phyloP scores from a whole-genome alignment of 2,797 vertebrate genomes.

The Gallinago stenura region DNA sequence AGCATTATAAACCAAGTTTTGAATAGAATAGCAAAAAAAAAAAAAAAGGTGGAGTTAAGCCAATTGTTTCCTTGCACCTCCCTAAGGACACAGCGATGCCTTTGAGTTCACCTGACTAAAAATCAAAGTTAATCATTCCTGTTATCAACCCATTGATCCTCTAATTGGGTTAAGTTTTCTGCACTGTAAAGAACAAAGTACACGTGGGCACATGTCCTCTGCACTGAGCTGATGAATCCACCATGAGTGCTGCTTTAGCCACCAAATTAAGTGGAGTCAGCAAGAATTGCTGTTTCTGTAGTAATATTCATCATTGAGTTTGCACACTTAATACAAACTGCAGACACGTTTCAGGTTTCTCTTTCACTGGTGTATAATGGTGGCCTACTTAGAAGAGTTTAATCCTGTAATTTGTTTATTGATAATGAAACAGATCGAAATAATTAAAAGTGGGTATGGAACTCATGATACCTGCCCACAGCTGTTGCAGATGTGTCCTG shows the following conservation, averaged over 20 bases:
- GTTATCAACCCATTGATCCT: background rate
- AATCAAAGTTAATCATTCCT: background rate
- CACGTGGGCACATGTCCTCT: background rate
- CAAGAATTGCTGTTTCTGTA: slow-evolving; percentile 3
- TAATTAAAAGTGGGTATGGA: background rate
- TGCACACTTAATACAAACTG: background rate
- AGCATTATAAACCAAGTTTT: background rate
- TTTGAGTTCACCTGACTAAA: background rate
- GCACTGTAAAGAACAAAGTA: background rate
- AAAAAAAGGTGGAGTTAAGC: background rate
- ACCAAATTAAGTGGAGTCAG: background rate
- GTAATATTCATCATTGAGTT: background rate
- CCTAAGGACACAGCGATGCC: background rate
- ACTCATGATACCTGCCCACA: background rate
- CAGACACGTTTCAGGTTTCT: background rate
- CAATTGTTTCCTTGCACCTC: background rate
- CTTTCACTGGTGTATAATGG: background rate
- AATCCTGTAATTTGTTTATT: background rate
- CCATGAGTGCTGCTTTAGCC: background rate
- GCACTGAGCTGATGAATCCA: background rate
- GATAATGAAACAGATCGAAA: background rate
- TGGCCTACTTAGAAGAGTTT: background rate
- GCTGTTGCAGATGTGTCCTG: background rate
- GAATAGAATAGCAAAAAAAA: background rate
- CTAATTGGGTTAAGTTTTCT: background rate